phyloP scores from a whole-genome alignment of 2,113 vertebrate species.

The Ciconia maguari region DNA sequence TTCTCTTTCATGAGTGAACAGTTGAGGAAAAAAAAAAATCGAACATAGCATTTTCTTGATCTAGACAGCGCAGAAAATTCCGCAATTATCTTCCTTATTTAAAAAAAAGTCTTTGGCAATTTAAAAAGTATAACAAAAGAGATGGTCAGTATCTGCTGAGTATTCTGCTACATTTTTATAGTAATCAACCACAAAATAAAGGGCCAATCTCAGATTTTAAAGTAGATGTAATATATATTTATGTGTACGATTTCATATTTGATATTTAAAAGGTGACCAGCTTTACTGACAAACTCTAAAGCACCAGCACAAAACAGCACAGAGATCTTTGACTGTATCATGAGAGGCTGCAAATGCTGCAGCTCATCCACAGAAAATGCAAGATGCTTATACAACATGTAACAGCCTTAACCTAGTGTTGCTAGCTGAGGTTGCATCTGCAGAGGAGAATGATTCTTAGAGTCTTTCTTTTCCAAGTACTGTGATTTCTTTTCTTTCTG shows the following conservation, averaged over 20 bases:
- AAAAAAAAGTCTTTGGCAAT: not conserved
- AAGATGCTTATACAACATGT: not conserved
- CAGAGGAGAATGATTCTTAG: not conserved
- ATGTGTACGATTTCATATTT: not conserved
- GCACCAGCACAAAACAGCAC: not conserved
- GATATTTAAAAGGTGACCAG: not conserved
- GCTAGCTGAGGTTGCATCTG: not conserved
- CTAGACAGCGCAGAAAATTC: not conserved
- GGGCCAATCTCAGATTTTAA: not conserved
- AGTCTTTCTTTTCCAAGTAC: not conserved
- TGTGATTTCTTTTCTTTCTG: not conserved
- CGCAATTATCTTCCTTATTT: not conserved
- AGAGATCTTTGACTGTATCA: not conserved
- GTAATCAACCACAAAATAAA: not conserved
- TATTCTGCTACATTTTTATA: not conserved
- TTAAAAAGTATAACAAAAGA: not conserved
- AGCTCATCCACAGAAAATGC: not conserved
- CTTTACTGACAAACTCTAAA: not conserved
- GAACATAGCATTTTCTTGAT: not conserved
- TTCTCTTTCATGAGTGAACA: not conserved
- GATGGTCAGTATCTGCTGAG: not conserved
- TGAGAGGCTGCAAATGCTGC: not conserved
- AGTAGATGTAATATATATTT: not conserved
- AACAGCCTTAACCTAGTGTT: not conserved
- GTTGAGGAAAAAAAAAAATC: not conserved